Evolutionary conservation across 2,113 vertebrate species (phyloP).

Genomic region (Phyllostomus discolor): DNA sequence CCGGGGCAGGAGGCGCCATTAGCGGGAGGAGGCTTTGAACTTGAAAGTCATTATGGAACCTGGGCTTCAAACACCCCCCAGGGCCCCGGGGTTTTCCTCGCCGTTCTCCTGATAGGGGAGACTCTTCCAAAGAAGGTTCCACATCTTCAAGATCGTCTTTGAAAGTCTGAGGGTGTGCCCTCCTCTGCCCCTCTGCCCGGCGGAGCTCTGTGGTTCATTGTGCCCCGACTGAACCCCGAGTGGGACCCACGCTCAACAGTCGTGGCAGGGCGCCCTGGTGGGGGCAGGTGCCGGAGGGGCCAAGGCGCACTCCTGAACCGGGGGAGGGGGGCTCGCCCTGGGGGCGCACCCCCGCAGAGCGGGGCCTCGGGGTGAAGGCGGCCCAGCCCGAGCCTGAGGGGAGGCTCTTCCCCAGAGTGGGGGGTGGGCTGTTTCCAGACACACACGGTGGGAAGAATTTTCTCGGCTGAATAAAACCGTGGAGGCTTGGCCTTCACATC

Average conservation of each 20-base stretch:
- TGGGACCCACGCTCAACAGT: rapidly evolving
- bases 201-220: no score
- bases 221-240: rapidly evolving
- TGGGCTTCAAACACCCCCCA: background rate
- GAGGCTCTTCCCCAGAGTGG: background rate
- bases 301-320: no score
- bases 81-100: background rate
- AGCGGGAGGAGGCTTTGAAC: background rate
- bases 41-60: background rate
- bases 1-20: background rate
- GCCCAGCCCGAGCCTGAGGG: no score
- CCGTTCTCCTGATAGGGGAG: background rate
- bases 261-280: rapidly evolving
- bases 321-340: no score
- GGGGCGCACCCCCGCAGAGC: no score
- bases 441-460: rapidly evolving
- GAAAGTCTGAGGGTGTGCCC: background rate
- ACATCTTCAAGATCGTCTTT: background rate
- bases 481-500: no score
- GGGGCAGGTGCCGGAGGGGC: rapidly evolving
- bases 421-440: background rate
- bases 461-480: no score
- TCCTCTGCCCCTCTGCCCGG: background rate
- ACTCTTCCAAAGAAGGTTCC: background rate
- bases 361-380: no score